Conservation (phyloP, 2,797 vertebrate genomes). For the Arctocebus calabarensis region DNA sequence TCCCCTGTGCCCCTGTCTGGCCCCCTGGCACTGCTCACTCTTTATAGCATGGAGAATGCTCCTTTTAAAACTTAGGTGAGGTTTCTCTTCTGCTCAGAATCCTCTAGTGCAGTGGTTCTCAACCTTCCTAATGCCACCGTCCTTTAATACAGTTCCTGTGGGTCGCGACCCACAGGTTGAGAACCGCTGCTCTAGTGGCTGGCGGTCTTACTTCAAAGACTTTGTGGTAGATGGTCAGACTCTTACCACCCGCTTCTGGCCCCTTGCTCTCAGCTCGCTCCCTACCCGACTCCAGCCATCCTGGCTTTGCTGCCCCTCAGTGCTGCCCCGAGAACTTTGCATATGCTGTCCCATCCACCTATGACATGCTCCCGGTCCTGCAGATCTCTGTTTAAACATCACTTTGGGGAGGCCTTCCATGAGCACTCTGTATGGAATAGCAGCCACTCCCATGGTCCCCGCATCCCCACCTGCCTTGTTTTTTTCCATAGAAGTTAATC, state of each 20-base stretch:
- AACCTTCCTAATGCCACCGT: too few relatives aligned
- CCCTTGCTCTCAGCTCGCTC: neutral
- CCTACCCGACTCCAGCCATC: rapidly evolving
- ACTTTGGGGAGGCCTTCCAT: neutral
- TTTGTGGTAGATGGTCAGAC: neutral
- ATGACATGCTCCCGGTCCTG: neutral
- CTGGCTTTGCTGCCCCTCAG: neutral
- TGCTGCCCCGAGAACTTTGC: neutral
- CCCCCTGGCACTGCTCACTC: neutral
- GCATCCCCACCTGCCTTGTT: neutral
- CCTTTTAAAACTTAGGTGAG: neutral
- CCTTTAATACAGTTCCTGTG: too few relatives aligned
- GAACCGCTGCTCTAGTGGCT: too few relatives aligned
- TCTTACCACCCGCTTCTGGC: neutral
- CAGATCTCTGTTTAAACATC: neutral
- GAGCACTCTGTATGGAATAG: neutral
- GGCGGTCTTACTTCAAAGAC: neutral
- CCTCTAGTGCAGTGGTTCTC: too few relatives aligned
- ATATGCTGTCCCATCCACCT: neutral
- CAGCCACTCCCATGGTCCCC: neutral
- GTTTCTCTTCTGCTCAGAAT: constrained; percentile 26
- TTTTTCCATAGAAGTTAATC: neutral
- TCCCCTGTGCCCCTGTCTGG: neutral
- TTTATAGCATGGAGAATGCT: neutral
- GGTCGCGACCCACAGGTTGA: too few relatives aligned